Base-by-base conservation (phyloP, 2,888 invertebrate genomes). In the Macrophya annulata region DNA sequence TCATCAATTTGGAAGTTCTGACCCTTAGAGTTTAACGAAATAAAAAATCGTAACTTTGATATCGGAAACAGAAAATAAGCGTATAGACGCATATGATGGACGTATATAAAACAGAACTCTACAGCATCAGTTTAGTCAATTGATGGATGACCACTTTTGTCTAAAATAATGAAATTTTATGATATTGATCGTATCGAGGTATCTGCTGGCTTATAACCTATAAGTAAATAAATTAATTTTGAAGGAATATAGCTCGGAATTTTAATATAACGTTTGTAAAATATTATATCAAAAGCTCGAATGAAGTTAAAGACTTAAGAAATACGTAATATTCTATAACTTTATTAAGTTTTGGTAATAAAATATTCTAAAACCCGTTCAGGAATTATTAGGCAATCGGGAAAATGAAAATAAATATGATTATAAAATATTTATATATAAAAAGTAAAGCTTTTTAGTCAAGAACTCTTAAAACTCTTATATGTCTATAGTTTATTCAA, bases 121-220 rank as follows among this genome's bases (percentile, higher is more conserved):
- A 8, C 1, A 17, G 8, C 31, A 31, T 31, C n/a, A 6, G 12
- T 71, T 12, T 17, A 17, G 71, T 40, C 71, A 71, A 21, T 45
- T 74, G 74, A 74, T 10, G 25, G 21, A 74, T 48, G n/a, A 21
- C 21, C 25, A n/a, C 31, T 74, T 74, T 76, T 12, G 10, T n/a
- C 10, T 15, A 45, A 12, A 48, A 76, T 21, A 17, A 45, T 45
- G 45, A 76, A 48, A 48, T 4, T 21, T 68, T 15, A 12, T 15
- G 68, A 68, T 15, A 37, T 15, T 68, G 40, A 72, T 43, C 5
- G 15, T 31, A 31, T 31, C n/a, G 31, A 72, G 37, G 17, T 21
- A 43, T 31, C 25, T 37, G 37, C n/a, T 6, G 12, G 15, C 6
- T 25, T 0, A 17, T 0, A 68, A 68, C 17, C 9, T 31, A 10